A percentile compares a stretch with the other conserved stretches of the same genome.
Evolutionary conservation across 1,140 invertebrate species (phyloP).

Genomic region (Daktulosphaira vitifoliae): DNA sequence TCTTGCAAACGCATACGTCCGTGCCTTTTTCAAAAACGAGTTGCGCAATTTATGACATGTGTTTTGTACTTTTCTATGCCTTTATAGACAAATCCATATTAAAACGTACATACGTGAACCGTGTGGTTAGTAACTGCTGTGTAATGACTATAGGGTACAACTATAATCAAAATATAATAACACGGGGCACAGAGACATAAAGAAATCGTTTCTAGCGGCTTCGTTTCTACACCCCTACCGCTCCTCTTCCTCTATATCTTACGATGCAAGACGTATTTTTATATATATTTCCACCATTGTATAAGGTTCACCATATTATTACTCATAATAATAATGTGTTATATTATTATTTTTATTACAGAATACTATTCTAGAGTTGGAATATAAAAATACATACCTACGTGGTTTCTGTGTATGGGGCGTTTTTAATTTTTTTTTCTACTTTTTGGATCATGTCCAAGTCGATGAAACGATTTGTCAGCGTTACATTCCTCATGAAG

Average conservation of each 20-base stretch:
- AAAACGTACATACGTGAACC: neutral
- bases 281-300: slow-evolving; percentile 4
- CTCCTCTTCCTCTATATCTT: neutral
- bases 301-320: slow-evolving; percentile 14
- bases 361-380: slow-evolving; percentile 24
- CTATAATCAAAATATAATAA: slow-evolving; percentile 32
- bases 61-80: no score
- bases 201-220: slow-evolving; percentile 25
- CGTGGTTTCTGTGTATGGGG: slow-evolving; percentile 19
- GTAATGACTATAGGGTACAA: slow-evolving; percentile 26
- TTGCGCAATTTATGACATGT: no score
- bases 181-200: slow-evolving; percentile 24
- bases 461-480: slow-evolving; percentile 6
- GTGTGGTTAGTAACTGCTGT: slow-evolving; percentile 28
- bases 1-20: no score
- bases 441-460: slow-evolving; percentile 11
- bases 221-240: slow-evolving; percentile 11
- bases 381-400: slow-evolving; percentile 24
- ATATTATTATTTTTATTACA: slow-evolving; percentile 29
- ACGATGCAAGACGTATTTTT: no score
- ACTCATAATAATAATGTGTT: slow-evolving; percentile 28
- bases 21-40: no score
- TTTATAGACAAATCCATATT: no score
- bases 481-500: neutral
- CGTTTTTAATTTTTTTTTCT: slow-evolving; percentile 18